These are phyloP conservation scores for Diorhabda carinulata DNA, from an alignment of 1,140 invertebrate species.

Conservation along the genomic window DNA sequence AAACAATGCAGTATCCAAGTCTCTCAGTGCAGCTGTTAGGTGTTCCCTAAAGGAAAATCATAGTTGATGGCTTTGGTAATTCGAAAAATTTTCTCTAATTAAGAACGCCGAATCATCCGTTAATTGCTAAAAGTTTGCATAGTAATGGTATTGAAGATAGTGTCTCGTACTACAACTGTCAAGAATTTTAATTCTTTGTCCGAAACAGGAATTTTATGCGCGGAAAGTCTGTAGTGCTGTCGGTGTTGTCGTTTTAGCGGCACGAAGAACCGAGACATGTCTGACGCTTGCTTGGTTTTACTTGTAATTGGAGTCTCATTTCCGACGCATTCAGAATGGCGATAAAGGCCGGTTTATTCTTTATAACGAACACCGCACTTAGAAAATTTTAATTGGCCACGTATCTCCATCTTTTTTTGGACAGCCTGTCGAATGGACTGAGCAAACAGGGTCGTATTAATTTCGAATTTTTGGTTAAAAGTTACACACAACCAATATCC, in stretches of 20 bases:
- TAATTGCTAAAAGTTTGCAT: slow-evolving; percentile 21
- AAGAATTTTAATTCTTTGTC: slow-evolving; percentile 30
- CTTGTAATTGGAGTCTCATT: slow-evolving; percentile 46
- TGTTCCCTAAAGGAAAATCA: slow-evolving; percentile 4
- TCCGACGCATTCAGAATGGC: slow-evolving; percentile 46
- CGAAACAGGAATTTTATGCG: slow-evolving; percentile 24
- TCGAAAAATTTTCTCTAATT: slow-evolving; percentile 18
- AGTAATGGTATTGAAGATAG: slow-evolving; percentile 19
- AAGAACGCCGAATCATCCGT: slow-evolving; percentile 13
- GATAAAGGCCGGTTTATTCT: slow-evolving; percentile 44
- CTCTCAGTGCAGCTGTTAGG: slow-evolving; percentile 7
- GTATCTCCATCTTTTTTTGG: slow-evolving; percentile 37
- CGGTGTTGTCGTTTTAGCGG: slow-evolving; percentile 35
- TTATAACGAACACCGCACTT: slow-evolving; percentile 42
- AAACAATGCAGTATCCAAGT: neutral
- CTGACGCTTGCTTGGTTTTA: slow-evolving; percentile 41
- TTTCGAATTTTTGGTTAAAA: neutral
- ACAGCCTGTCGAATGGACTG: slow-evolving; percentile 20
- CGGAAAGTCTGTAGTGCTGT: slow-evolving; percentile 34
- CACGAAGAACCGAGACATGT: slow-evolving; percentile 40
- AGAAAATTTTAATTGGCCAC: slow-evolving; percentile 47
- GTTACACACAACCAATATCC: too few species aligned
- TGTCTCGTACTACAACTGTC: slow-evolving; percentile 27
- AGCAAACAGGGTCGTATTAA: neutral
- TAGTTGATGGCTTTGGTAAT: slow-evolving; percentile 5